Base-by-base conservation (phyloP, 2,797 vertebrate species). In the Spinibarbus caldwelli region DNA sequence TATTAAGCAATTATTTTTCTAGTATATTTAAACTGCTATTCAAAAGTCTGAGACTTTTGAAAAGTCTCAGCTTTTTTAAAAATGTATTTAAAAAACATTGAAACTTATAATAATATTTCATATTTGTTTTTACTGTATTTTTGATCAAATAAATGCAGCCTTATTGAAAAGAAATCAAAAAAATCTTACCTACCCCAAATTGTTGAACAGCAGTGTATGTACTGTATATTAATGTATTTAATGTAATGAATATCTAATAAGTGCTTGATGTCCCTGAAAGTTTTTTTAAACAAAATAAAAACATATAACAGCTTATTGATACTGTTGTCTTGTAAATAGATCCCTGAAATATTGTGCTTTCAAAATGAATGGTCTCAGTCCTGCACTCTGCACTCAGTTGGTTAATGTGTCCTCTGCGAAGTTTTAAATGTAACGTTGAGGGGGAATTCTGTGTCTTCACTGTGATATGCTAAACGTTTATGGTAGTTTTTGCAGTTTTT, bases 381-480 rank as follows among this genome's bases (percentile, higher is more conserved):
- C 36, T 67, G 34, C 14, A 57, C 90, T 90, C 86, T 57, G 34
- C 14, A 62, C 90, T 90, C 86, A 86, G 64, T 79, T 43, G 68
- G 23, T 66, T 85, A 41, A 88, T 59, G 88, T 90, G 87, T 85
- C 80, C 86, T 86, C 85, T 71, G 34, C 82, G 57, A 88, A 82
- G 52, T 85, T 87, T 85, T 57, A 68, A 80, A 45, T 59, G 67
- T 83, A 77, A 88, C 85, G 88, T 87, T 90, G 87, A 88, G 91
- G 90, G 91, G 94, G 91, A 92, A 93, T 92, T 95, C 91, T 92
- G 89, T 91, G 90, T 93, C 83, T 77, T 67, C 5, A 34, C 6
- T 70, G n/a, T 41, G 31, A 67, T 68, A 77, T 3, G 7, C 45
- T 67, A 14, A 38, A 36, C n/a, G 76, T 52, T 38, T 54, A 1